Evolutionary conservation across 2,888 invertebrate species (phyloP).

Genomic region (Scaeva pyrastri): DNA sequence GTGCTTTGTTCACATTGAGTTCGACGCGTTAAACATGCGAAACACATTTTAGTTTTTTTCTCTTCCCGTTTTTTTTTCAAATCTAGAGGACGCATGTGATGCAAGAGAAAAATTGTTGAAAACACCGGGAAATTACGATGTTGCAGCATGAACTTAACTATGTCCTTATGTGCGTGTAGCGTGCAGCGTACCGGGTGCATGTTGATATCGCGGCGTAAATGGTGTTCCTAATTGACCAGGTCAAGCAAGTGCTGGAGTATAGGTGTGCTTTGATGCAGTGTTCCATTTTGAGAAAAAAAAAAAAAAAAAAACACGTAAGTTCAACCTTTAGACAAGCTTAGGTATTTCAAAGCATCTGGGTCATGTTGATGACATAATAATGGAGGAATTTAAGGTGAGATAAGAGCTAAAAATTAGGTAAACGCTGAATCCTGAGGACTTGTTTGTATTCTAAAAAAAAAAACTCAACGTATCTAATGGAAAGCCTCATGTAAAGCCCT

Average conservation of each 20-base stretch:
- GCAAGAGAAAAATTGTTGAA: conserved; percentile 7
- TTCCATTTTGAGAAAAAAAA: not conserved
- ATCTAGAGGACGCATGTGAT: conserved; percentile 41
- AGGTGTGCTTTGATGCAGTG: not conserved
- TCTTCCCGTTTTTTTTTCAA: not conserved
- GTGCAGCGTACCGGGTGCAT: not conserved
- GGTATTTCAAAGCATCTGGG: not conserved
- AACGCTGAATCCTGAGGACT: not conserved
- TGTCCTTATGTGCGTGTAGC: not conserved
- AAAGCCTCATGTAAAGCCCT: conserved; percentile 4
- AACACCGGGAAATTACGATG: conserved; percentile 37
- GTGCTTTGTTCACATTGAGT: conserved; percentile 34
- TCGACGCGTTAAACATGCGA: conserved; percentile 54
- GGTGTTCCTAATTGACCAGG: conserved; percentile 59
- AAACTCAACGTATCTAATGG: not conserved
- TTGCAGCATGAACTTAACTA: conserved; percentile 19
- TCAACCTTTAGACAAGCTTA: not conserved
- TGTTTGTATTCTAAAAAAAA: not conserved
- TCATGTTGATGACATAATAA: not conserved
- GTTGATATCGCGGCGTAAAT: conserved; percentile 52
- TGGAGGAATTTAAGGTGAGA: not conserved
- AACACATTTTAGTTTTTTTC: conserved; percentile 24
- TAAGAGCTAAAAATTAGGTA: not conserved
- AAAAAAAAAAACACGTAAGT: not conserved
- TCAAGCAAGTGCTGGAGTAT: conserved; percentile 6